Evolutionary conservation across 2,113 vertebrate genomes (phyloP), one percentile per base, ranked within the genome.

Genomic region (Nestor notabilis): DNA sequence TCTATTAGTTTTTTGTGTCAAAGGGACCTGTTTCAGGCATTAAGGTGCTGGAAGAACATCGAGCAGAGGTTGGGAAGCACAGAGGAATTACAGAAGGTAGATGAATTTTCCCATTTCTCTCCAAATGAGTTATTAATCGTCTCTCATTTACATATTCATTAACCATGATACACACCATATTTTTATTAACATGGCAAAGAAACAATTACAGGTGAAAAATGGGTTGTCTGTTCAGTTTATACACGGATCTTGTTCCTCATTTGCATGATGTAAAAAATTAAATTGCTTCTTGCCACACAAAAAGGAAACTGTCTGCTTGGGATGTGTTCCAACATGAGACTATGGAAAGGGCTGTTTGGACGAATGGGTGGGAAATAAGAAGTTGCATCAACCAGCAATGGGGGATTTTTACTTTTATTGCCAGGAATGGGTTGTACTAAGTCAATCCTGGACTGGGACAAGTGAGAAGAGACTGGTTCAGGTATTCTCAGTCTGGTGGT

Each of bases 181-280:
- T 96, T 90, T 90, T 90, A 96, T 94, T 96, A 95, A 92, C 65
- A 76, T 43, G 65, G 64, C 92, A 89, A 92, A 92, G 68, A 87
- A 97, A 94, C 90, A 86, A 94, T 97, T 95, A 94, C 20, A 84
- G 72, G 85, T 94, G 93, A 96, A 94, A 96, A 95, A 97, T 92
- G 60, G 17, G 11, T 63, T 88, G 82, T 86, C 90, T 90, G 70
- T 92, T 93, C 86, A 20, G 90, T 90, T 92, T 79, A 28, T 37
- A 71, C 46, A 47, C 6, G 28, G 47, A 41, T n/a, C 86, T 90
- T 52, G 65, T 89, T 92, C 80, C 69, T 93, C 68, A 70, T 97
- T 94, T 96, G 52, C 86, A 71, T 52, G 55, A 61, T 79, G 69
- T 90, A 33, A 95, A 84, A 94, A 87, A 50, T 20, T 33, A 55